Percentiles rank a stretch among this genome's conserved stretches.
These are phyloP conservation scores for Merodon equestris DNA, from an alignment of 2,888 invertebrate species.

Conservation along the genomic window DNA sequence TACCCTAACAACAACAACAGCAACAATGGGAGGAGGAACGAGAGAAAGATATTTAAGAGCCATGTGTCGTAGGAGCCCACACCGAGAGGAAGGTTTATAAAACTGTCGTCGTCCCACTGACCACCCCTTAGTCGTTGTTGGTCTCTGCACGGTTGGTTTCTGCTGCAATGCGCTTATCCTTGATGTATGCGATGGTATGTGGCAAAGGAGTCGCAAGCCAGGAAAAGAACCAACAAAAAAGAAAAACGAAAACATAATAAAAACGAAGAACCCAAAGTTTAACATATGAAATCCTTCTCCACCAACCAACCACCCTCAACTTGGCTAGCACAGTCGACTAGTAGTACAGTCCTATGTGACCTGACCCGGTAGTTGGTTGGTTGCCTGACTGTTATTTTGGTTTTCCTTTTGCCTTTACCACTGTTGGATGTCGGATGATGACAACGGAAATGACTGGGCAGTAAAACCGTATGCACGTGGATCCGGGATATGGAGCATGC, in stretches of 20 bases:
- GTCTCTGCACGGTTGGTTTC: constrained; percentile 77
- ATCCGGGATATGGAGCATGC: constrained; percentile 61
- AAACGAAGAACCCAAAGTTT: constrained; percentile 63
- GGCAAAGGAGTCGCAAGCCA: constrained; percentile 59
- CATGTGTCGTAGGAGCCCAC: constrained; percentile 54
- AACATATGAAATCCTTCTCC: constrained; percentile 64
- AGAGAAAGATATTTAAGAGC: constrained; percentile 50
- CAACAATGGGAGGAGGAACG: constrained; percentile 7
- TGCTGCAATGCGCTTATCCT: constrained; percentile 80
- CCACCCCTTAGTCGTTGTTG: constrained; percentile 35
- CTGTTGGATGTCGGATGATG: constrained; percentile 47
- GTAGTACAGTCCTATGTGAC: constrained; percentile 50
- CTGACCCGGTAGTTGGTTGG: constrained; percentile 60
- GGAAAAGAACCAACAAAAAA: constrained; percentile 16
- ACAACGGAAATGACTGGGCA: constrained; percentile 68
- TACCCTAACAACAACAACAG: constrained; percentile 15
- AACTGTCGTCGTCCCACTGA: constrained; percentile 31
- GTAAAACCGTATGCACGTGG: constrained; percentile 55
- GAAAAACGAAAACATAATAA: constrained; percentile 51
- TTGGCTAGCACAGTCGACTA: neutral
- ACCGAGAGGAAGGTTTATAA: constrained; percentile 44
- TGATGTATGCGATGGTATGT: constrained; percentile 78
- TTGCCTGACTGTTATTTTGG: neutral
- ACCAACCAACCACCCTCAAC: constrained; percentile 38
- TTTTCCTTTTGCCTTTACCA: neutral